Percentiles rank a stretch among this genome's conserved stretches.
These are phyloP conservation scores for Percopsis omiscomaycus DNA, from an alignment of 2,797 vertebrate species.

Conservation along the genomic window DNA sequence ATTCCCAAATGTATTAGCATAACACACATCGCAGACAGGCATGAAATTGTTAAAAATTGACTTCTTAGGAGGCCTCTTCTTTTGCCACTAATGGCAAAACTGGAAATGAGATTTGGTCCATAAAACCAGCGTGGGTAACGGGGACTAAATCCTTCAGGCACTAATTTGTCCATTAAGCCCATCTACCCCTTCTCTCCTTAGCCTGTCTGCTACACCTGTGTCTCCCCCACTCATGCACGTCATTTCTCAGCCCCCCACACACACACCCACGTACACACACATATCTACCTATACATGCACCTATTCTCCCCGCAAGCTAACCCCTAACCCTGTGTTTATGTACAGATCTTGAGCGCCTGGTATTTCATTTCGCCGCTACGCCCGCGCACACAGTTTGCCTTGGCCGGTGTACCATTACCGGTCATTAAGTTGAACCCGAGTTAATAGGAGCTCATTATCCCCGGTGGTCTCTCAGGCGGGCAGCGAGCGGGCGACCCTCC, in stretches of 20 bases:
- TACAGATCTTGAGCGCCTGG: conserved; percentile 75
- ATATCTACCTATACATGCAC: conserved; percentile 51
- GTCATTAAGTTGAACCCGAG: conserved; percentile 80
- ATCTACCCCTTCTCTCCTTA: conserved; percentile 15
- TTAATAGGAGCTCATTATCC: conserved; percentile 77
- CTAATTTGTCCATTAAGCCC: conserved; percentile 51
- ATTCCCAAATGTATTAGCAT: conserved; percentile 77
- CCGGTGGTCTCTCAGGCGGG: conserved; percentile 77
- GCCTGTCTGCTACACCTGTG: background rate
- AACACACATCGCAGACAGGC: conserved; percentile 73
- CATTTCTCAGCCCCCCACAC: background rate
- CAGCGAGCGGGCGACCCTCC: conserved; percentile 27
- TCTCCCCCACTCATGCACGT: background rate
- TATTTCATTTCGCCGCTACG: conserved; percentile 72
- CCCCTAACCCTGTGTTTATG: conserved; percentile 71
- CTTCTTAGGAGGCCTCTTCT: conserved; percentile 28
- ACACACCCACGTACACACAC: conserved; percentile 28
- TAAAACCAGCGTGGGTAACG: conserved; percentile 47
- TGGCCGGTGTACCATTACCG: conserved; percentile 75
- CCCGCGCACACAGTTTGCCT: conserved; percentile 62
- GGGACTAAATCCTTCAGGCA: conserved; percentile 41
- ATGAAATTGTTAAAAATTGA: conserved; percentile 81
- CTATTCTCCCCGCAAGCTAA: conserved; percentile 32
- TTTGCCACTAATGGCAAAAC: conserved; percentile 64
- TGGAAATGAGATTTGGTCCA: conserved; percentile 73